Base-by-base conservation (phyloP, 2,888 invertebrate species). In the Lycocerus yunnanus region DNA sequence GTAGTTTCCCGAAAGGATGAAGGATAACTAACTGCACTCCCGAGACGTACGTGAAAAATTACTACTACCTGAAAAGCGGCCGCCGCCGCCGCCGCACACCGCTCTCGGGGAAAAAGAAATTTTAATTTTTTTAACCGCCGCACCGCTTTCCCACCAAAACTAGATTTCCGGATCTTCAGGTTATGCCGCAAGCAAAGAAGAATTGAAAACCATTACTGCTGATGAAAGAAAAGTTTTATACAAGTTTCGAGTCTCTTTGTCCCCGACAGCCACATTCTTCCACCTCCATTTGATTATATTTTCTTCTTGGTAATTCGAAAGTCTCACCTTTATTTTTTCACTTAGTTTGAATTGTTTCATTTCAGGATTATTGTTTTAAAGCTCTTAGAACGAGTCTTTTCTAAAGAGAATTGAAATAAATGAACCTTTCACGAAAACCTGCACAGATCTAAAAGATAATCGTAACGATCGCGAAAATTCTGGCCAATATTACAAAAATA, bases 181-280 rank as follows among this genome's bases (percentile, higher is more conserved):
- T 79, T 76, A 79, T 73, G 80, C 81, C 80, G 77, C 81, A 80
- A 79, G 80, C 81, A 77, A 78, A 80, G 81, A 85, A 85, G 86
- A 87, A 86, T 86, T 85, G 86, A 86, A 86, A 86, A 86, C 85
- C 85, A 87, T 87, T 87, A 87, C 86, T 81, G 83, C 83, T 86
- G 87, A 87, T 87, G 87, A 86, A 87, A 87, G 86, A 86, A 87
- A 87, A 87, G 86, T 86, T 87, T 86, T 81, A 83, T 82, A 81
- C 84, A 84, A 85, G 85, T 86, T 85, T 83, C 82, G 79, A 84
- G 85, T 84, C 83, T 83, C 85, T 85, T 86, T 85, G 85, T 85
- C 84, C 85, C 85, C 84, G 82, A 81, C 81, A 83, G 84, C 84
- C 80, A 82, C 82, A 80, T 81, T 82, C 83, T 75, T 82, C 81